Conservation (phyloP, 2,797 vertebrate species). For the Arremon brunneinucha region DNA sequence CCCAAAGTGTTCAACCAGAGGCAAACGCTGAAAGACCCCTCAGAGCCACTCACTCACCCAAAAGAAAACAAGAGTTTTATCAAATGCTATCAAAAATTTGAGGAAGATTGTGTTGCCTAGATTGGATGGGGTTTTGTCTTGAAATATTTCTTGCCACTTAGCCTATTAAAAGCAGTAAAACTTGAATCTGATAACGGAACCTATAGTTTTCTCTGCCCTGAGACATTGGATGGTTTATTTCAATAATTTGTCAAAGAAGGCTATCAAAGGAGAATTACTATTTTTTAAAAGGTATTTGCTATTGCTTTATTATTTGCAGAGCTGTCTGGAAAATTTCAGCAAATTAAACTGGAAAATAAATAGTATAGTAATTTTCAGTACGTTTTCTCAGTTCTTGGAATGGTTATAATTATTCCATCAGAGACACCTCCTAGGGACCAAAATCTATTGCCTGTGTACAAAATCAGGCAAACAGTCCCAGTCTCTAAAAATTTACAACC, state of each 20-base stretch:
- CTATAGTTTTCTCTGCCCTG: background rate
- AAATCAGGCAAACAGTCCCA: slow-evolving; percentile 12
- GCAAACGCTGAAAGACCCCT: background rate
- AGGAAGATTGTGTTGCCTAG: background rate
- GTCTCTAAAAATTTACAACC: slow-evolving; percentile 38
- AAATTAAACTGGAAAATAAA: slow-evolving; percentile 27
- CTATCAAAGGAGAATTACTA: background rate
- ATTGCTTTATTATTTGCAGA: slow-evolving; percentile 7
- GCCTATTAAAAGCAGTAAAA: background rate
- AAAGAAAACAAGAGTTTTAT: background rate
- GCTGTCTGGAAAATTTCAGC: slow-evolving; percentile 18
- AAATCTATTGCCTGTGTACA: slow-evolving; percentile 12
- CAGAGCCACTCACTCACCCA: background rate
- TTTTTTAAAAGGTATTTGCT: background rate
- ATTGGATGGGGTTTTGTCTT: background rate
- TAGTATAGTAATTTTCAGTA: background rate
- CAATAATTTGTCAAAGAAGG: background rate
- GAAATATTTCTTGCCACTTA: background rate
- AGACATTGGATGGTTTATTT: background rate
- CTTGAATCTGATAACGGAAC: background rate
- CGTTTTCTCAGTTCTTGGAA: slow-evolving; percentile 22
- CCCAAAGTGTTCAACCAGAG: background rate
- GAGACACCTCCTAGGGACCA: background rate
- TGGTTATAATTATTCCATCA: background rate
- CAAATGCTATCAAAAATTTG: background rate